Evolutionary conservation across 2,888 invertebrate genomes (phyloP), one percentile per base, ranked within the genome.

Genomic region (Dione vanillae): DNA sequence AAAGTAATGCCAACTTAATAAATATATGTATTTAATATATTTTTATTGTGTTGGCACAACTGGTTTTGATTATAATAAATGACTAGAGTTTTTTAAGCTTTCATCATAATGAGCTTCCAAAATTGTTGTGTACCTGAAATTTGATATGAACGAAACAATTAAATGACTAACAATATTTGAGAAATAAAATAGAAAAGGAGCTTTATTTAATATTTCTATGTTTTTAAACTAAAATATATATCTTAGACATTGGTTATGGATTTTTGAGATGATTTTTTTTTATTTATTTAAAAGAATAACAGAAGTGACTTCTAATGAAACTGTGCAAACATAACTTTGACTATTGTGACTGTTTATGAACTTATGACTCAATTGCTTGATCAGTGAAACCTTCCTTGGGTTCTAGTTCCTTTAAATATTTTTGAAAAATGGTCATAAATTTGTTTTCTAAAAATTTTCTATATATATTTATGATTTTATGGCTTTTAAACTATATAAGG

Each of bases 81-180:
- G 12, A 54, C 66, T n/a, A 19, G 19, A 49, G n/a, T 35, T 20
- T 3, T 20, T 20, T 40, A 43, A 54, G 41, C 41, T 65, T 65
- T 20, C 27, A 10, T 27, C 20, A 20, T 41, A 52, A 40, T 52
- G 40, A 65, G 49, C 52, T 65, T 41, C 43, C 54, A 61, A 61
- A 61, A 61, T 45, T 45, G 45, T 45, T 61, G 45, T 61, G 61
- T 61, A 61, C 61, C 45, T 61, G 61, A 61, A 56, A n/a, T 5
- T 61, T 27, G 9, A 45, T 45, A 45, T 61, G n/a, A 43, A 58
- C 40, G 11, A 16, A 43, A 43, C n/a, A 2, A 56, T 56, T 37
- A 11, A 61, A 43, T 12, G 9, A 20, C 41, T n/a, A 41, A n/a
- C 43, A 37, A 19, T 19, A 9, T 49, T 2, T 51, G 11, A 27